phyloP scores from a whole-genome alignment of 1,140 invertebrate species.

The Aphelinus certus region DNA sequence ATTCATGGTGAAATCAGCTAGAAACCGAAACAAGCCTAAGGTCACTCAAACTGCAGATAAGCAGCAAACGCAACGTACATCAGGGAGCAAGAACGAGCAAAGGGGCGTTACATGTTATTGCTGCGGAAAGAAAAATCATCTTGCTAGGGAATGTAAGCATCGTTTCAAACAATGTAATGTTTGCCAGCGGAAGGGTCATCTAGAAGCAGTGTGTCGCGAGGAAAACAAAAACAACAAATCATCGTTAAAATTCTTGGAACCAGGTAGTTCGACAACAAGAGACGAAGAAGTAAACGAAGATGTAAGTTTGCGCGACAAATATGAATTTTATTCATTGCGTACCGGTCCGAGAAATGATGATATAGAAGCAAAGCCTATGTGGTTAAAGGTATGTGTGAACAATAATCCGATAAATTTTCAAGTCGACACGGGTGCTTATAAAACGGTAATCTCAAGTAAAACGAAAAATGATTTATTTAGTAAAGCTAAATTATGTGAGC shows the following conservation, averaged over 20 bases:
- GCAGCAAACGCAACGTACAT: neutral
- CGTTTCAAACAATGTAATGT: constrained; percentile 22
- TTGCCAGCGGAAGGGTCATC: constrained; percentile 39
- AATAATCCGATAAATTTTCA: neutral
- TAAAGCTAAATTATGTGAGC: neutral
- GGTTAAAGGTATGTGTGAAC: neutral
- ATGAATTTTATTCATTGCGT: neutral
- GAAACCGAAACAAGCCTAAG: too few relatives aligned
- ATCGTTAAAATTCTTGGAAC: too few relatives aligned
- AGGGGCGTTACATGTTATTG: constrained; percentile 16
- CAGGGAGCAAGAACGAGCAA: neutral
- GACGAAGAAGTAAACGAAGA: neutral
- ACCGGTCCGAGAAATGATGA: neutral
- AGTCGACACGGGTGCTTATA: neutral
- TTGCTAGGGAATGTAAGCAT: constrained; percentile 35
- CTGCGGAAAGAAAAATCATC: constrained; percentile 39
- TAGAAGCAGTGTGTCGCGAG: constrained; percentile 36
- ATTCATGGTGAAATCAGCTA: too few relatives aligned
- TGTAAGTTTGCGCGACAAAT: too few relatives aligned
- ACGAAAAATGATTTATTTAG: neutral
- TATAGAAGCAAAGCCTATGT: neutral
- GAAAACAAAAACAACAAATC: neutral
- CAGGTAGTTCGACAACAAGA: neutral
- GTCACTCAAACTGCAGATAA: too few relatives aligned
- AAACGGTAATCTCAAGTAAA: neutral